phyloP scores from a whole-genome alignment of 2,113 vertebrate genomes.

The Tenrec ecaudatus region DNA sequence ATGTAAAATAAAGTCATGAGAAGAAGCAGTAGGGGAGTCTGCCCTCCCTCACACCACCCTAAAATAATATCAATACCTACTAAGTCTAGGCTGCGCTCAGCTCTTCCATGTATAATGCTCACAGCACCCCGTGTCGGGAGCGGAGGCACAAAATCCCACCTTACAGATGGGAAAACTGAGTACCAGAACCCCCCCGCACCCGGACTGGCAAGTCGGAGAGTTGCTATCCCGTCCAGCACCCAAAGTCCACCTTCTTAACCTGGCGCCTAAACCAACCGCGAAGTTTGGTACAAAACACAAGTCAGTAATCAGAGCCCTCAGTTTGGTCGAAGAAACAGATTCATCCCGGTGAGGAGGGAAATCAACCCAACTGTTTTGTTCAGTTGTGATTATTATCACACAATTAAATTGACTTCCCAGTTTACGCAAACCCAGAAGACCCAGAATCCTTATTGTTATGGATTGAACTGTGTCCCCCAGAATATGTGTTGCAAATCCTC shows the following conservation, averaged over 20 bases:
- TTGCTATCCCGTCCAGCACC: background rate
- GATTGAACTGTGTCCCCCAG: background rate
- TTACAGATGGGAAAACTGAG: slow-evolving; percentile 10
- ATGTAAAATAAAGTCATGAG: slow-evolving; percentile 46
- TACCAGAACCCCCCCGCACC: background rate
- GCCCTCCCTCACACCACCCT: background rate
- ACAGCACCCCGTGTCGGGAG: background rate
- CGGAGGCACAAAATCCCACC: background rate
- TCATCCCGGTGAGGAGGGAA: background rate
- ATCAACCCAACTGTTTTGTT: background rate
- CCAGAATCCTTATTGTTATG: background rate
- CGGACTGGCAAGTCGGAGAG: background rate
- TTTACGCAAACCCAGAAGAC: background rate
- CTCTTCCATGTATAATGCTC: background rate
- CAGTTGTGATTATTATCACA: slow-evolving; percentile 1
- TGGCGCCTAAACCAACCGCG: background rate
- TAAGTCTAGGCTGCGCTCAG: background rate
- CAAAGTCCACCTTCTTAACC: background rate
- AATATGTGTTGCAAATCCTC: background rate
- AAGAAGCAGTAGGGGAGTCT: background rate
- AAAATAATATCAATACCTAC: background rate
- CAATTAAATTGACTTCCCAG: slow-evolving; percentile 7
- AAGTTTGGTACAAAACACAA: background rate
- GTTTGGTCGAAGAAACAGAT: background rate
- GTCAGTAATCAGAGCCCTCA: background rate